Evolutionary conservation across 2,113 vertebrate genomes (phyloP).

Genomic region (Puffinus mauretanicus): DNA sequence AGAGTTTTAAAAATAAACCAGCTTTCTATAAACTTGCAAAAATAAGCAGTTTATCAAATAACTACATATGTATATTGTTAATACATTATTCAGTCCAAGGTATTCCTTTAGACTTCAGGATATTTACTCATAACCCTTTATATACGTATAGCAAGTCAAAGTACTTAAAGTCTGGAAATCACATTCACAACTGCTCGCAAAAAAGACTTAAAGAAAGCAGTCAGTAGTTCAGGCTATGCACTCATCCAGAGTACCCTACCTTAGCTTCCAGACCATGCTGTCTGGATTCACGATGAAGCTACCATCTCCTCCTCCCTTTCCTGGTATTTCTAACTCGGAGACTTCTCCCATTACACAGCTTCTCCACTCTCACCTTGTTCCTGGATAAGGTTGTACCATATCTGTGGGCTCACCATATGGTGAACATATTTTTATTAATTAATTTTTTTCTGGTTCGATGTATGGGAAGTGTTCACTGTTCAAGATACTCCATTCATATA

Average conservation of each 20-base stretch:
- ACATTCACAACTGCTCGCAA: background rate
- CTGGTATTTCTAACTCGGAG: background rate
- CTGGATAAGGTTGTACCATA: background rate
- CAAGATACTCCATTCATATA: background rate
- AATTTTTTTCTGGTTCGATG: background rate
- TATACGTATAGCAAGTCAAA: background rate
- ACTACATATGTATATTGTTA: background rate
- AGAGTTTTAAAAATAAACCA: background rate
- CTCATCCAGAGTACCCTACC: background rate
- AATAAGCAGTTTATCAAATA: background rate
- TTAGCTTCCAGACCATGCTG: background rate
- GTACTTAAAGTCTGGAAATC: background rate
- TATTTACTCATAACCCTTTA: background rate
- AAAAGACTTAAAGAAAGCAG: background rate
- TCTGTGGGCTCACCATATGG: background rate
- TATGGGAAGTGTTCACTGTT: background rate
- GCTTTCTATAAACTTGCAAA: background rate
- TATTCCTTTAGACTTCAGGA: background rate
- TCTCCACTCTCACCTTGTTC: background rate
- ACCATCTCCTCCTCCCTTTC: background rate
- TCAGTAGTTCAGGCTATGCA: background rate
- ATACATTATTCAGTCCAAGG: background rate
- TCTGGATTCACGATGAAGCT: background rate
- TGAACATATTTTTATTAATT: background rate
- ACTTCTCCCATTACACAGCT: background rate